These are phyloP conservation scores for Crenichthys baileyi DNA, from an alignment of 2,797 vertebrate genomes.

Conservation along the genomic window DNA sequence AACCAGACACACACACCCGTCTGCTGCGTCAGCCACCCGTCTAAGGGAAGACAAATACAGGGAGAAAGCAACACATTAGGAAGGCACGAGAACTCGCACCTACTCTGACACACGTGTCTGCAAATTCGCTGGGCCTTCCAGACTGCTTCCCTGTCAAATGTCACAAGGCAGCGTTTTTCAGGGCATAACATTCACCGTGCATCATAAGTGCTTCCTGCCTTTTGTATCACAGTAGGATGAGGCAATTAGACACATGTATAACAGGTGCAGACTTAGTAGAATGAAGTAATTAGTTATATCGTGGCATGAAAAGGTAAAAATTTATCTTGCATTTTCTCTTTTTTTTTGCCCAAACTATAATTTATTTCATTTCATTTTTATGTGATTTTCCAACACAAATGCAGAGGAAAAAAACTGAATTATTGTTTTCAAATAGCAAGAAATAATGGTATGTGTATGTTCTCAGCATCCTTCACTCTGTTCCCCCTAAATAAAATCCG, in stretches of 20 bases:
- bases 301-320: background rate
- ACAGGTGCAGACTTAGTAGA: background rate
- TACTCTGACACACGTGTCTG: constrained; percentile 42
- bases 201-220: constrained; percentile 72
- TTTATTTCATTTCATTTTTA: background rate
- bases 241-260: constrained; percentile 67
- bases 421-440: background rate
- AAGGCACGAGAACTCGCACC: constrained; percentile 57
- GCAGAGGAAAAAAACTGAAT: background rate
- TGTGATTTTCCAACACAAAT: background rate
- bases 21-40: constrained; percentile 51
- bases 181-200: constrained; percentile 58
- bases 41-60: constrained; percentile 74
- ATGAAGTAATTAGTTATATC: background rate
- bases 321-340: background rate
- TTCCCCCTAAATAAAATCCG: background rate
- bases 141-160: constrained; percentile 67
- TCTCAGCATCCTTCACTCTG: background rate
- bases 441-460: background rate
- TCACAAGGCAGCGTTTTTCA: constrained; percentile 67
- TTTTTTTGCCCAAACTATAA: background rate
- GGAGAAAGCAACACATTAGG: constrained; percentile 73
- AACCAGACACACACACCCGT: background rate
- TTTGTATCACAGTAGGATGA: constrained; percentile 51
- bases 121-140: constrained; percentile 50